Base-by-base conservation (phyloP, 2,113 vertebrate genomes). In the Trogon surrucura region DNA sequence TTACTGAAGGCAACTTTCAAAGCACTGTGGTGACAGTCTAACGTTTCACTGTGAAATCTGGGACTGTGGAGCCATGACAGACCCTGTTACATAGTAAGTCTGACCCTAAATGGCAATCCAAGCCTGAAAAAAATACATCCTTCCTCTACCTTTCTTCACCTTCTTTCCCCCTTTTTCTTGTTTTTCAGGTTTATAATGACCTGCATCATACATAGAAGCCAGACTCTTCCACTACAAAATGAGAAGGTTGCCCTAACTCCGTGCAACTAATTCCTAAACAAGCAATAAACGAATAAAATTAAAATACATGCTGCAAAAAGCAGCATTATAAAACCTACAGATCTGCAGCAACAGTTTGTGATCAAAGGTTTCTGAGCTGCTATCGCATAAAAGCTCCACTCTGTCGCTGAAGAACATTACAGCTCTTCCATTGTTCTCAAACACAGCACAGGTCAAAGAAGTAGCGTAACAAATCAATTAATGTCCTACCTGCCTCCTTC, bases 391-490 rank as follows among this genome's bases (percentile, higher is more conserved):
- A 85, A 95, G 77, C 69, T 88, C 80, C 61, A 25, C 65, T 90
- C 45, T 81, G 53, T 16, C 16, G 2, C 11, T 75, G 72, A 88
- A 71, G 87, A 86, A 84, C 38, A 61, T 85, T 87, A 89, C 70
- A 92, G 77, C 83, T 95, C 80, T 87, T 60, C 85, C 66, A 89
- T 92, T 94, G 88, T 96, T 93, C 91, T 72, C 73, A 84, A 89
- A 57, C 30, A 84, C 66, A 81, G 92, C 65, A 50, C 84, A 94
- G 92, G 96, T 96, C 95, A 97, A 92, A 91, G 69, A 36, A 95
- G 86, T 60, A 93, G 93, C 95, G 70, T 88, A 95, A 85, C 91
- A 96, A 97, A 98, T 96, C 94, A 93, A 97, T 93, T 97, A 88
- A 95, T 92, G 88, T 95, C 95, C 96, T 97, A 97, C 93, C 95